Evolutionary conservation across 2,113 vertebrate species (phyloP).

Genomic region (Mungos mungo): DNA sequence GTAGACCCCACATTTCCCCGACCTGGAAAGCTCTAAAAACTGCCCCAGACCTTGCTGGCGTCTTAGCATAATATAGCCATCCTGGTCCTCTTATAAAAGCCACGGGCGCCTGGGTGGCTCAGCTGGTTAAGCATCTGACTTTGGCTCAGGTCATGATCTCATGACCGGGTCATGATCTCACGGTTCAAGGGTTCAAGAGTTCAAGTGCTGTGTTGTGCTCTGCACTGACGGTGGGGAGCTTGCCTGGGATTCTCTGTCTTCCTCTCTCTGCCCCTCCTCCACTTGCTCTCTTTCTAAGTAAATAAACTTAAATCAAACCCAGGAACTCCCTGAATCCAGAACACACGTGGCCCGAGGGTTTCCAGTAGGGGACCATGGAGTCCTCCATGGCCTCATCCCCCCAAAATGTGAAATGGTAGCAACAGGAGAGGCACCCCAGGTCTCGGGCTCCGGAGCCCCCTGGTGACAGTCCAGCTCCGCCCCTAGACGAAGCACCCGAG

Average conservation of each 20-base stretch:
- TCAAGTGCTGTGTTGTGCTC: no score
- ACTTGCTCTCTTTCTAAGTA: no score
- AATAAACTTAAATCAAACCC: neutral
- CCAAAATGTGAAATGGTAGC: accelerated
- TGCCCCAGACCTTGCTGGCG: neutral
- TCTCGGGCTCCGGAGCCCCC: neutral
- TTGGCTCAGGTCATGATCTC: no score
- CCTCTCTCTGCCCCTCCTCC: no score
- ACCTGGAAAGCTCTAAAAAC: neutral
- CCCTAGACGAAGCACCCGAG: accelerated
- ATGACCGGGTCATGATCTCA: no score
- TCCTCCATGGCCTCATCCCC: no score
- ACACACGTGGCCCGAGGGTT: neutral
- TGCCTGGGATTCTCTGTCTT: no score
- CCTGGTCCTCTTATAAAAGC: neutral
- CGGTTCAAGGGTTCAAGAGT: no score
- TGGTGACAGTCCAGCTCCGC: neutral
- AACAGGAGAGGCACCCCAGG: accelerated
- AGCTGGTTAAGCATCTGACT: no score
- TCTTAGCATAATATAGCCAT: neutral
- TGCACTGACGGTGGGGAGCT: no score
- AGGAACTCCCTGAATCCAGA: neutral
- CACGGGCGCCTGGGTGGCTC: neutral
- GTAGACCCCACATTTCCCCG: neutral
- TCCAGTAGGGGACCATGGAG: neutral